Base-by-base conservation (phyloP, 2,888 invertebrate genomes). In the Cecidostiba fungosa region DNA sequence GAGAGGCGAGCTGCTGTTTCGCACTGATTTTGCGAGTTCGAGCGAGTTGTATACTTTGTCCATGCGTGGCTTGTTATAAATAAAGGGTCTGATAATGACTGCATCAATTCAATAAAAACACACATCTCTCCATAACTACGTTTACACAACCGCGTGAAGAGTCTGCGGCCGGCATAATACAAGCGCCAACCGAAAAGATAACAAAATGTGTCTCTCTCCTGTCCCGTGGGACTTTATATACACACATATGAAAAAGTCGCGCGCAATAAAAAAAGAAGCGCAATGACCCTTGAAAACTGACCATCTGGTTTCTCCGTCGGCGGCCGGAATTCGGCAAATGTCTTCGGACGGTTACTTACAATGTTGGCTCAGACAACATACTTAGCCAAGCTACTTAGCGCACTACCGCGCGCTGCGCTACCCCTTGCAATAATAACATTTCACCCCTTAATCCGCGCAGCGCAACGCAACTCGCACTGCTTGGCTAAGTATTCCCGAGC, bases 391-490 rank as follows among this genome's bases (percentile, higher is more conserved):
- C 92, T 93, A 93, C 93, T 93, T 93, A 92, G 91, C 90, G 90
- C 91, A 89, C 89, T 88, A 88, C 89, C 88, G 14, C 23, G 39
- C 32, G 62, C 39, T 39, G 43, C 29, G 69, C 74, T 92, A 92
- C 92, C 92, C 93, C 91, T 93, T 92, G 92, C 92, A 93, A 92
- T 91, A 93, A 93, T 91, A 93, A 92, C 92, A 92, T 92, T 93
- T 91, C 92, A 92, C 91, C 92, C 92, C 92, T 91, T 92, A 92
- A 93, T 93, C 93, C 92, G 70, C 23, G 16, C 8, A 50, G 54
- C 77, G 89, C 90, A 89, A 90, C 91, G 90, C 91, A 91, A 91
- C 23, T 10, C 59, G 23, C n/a, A 91, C 90, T 91, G 90, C 92
- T 91, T 89, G 91, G 91, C 90, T 91, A 92, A 92, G 92, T 93